phyloP scores from a whole-genome alignment of 2,888 invertebrate species.

The Branchipolynoe longqiensis region DNA sequence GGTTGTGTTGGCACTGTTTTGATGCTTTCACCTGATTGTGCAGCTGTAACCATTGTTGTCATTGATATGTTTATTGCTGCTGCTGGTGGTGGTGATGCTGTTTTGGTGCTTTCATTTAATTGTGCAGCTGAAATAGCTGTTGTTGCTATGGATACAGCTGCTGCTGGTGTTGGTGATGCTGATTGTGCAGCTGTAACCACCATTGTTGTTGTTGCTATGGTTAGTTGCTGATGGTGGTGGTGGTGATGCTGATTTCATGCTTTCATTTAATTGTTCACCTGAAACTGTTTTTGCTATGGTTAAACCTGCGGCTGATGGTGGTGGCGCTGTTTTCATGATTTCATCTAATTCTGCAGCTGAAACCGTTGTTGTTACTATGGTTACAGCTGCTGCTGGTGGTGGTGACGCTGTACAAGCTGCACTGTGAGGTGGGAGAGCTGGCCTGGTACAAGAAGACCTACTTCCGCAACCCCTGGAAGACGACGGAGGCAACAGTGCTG shows the following conservation, averaged over 20 bases:
- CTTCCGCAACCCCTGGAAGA: conserved; percentile 76
- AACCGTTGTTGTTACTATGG: background rate
- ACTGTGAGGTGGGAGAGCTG: conserved; percentile 69
- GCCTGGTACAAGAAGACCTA: conserved; percentile 70
- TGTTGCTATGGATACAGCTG: background rate
- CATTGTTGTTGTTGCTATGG: background rate
- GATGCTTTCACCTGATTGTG: too few species aligned
- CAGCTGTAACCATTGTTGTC: too few species aligned
- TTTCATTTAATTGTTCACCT: background rate
- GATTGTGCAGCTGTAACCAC: background rate
- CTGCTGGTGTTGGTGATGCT: background rate
- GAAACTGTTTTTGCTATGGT: background rate
- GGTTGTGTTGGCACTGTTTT: conserved; percentile 74
- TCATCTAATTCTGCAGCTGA: background rate
- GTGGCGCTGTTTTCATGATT: background rate
- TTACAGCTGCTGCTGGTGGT: conserved; percentile 77
- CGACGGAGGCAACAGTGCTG: conserved; percentile 64
- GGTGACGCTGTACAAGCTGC: conserved; percentile 73
- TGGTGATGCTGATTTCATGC: background rate
- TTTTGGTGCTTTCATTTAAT: background rate
- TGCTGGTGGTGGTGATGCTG: background rate
- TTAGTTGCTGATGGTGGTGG: background rate
- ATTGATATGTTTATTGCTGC: background rate
- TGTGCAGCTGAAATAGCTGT: background rate
- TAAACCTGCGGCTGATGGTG: background rate